Percentiles rank a stretch among this genome's conserved stretches.
Conservation (phyloP, 2,113 vertebrate genomes). For the Alligator mississippiensis region DNA sequence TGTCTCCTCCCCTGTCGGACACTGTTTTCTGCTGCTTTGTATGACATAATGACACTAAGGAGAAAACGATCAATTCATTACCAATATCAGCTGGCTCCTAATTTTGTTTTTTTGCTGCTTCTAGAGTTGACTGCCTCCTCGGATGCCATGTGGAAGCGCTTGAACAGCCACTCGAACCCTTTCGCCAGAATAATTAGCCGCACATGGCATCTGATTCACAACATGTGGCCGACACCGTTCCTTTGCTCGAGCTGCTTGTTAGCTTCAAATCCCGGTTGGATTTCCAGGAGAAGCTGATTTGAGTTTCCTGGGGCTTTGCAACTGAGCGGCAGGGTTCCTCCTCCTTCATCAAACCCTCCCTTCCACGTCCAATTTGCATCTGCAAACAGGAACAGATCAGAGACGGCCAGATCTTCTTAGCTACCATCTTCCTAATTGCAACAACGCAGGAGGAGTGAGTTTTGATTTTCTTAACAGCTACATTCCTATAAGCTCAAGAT, state of each 20-base stretch:
- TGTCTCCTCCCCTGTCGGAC: background rate
- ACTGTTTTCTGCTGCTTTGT: background rate
- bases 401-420: background rate
- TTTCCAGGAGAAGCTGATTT: constrained; percentile 57
- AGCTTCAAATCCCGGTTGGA: constrained; percentile 63
- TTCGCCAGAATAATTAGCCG: constrained; percentile 58
- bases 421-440: background rate
- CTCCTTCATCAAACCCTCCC: background rate
- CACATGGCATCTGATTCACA: constrained; percentile 30
- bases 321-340: constrained; percentile 22
- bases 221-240: constrained; percentile 4
- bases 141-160: constrained; percentile 43
- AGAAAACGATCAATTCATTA: background rate
- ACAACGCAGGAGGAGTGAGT: accelerated
- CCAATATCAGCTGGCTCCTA: background rate
- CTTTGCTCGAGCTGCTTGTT: constrained; percentile 31
- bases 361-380: background rate
- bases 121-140: constrained; percentile 3
- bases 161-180: constrained; percentile 34
- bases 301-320: constrained; percentile 62
- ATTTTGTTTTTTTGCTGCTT: background rate
- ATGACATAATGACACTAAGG: background rate
- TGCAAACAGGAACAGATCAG: constrained; percentile 17
- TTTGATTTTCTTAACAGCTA: accelerated
- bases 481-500: background rate